Evolutionary conservation across 2,113 vertebrate genomes (phyloP), one percentile per base, ranked within the genome.

Genomic region (Cephalopterus ornatus): DNA sequence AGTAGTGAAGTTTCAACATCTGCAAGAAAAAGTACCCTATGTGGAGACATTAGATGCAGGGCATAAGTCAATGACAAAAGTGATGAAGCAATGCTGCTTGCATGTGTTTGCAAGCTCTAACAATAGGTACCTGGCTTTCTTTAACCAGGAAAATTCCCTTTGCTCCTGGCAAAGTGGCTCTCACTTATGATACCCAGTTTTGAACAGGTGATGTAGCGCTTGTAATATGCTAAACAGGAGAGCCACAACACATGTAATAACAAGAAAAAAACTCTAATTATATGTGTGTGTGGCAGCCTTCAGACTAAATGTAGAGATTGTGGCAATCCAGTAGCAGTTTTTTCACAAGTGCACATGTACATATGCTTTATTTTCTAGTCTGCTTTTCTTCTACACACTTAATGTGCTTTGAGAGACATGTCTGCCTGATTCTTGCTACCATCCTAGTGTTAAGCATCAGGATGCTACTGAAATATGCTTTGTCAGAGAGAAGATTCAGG

Each of bases 111-210:
- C 28, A 61, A 47, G 17, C 28, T 39, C 59, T 65, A 81, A 70
- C 42, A 85, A 47, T 9, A 78, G 6, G 11, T 42, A 47, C 18
- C 5, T 59, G 15, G 13, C 27, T 81, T 95, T 20, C 66, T 78
- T 82, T 52, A 84, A 26, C 18, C 33, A 50, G 7, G n/a, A 19
- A 50, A 74, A 86, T 59, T 89, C 33, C 42, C 41, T 33, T 70
- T 84, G 76, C 68, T 84, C 23, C 65, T 22, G 59, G 80, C 47
- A 81, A 77, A 84, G 16, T 61, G 61, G 87, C 32, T 81, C 55
- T 56, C 4, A 2, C 13, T 39, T 70, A 26, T 0, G 1, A 78
- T 8, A 65, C 0, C 1, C 28, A 24, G 9, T 74, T 82, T 68
- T 59, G n/a, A 76, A 56, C 6, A 66, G 16, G 47, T 85, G 87